Conservation (phyloP, 2,888 invertebrate species). For the Aspidiotus rigidus region DNA sequence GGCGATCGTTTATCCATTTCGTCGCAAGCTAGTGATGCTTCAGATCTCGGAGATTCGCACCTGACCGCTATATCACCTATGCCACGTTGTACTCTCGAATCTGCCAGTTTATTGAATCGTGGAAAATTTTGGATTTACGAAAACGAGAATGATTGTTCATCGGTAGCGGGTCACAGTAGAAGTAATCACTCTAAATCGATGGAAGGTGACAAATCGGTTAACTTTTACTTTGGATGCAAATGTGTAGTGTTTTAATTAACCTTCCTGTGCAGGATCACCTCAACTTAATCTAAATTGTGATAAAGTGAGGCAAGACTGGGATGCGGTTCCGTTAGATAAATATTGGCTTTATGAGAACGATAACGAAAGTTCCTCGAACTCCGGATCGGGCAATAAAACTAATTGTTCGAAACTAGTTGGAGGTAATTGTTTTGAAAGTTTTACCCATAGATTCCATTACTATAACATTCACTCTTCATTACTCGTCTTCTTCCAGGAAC, state of each 20-base stretch:
- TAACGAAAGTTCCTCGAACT: constrained; percentile 21
- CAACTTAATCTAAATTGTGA: too few relatives aligned
- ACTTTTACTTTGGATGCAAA: too few relatives aligned
- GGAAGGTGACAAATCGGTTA: constrained; percentile 1
- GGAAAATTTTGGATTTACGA: constrained; percentile 26
- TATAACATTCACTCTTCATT: neutral
- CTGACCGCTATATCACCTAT: constrained; percentile 12
- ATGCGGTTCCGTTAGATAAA: constrained; percentile 4
- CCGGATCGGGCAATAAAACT: neutral
- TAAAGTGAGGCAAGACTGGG: too few relatives aligned
- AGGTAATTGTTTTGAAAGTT: constrained; percentile 5
- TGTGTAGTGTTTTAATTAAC: too few relatives aligned
- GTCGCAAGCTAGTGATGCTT: constrained; percentile 15
- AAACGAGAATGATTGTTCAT: constrained; percentile 25
- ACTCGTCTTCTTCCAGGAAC: constrained; percentile 2
- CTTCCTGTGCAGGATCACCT: too few relatives aligned
- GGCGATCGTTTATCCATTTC: constrained; percentile 15
- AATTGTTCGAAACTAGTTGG: constrained; percentile 20
- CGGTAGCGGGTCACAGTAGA: constrained; percentile 4
- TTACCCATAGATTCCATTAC: neutral
- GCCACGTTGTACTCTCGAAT: constrained; percentile 19
- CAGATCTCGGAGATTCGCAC: constrained; percentile 22
- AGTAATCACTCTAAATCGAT: constrained; percentile 15
- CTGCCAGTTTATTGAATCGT: constrained; percentile 11
- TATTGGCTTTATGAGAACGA: constrained; percentile 25